Base-by-base conservation (phyloP, 2,888 invertebrate genomes). In the Pyrochroa serraticornis region DNA sequence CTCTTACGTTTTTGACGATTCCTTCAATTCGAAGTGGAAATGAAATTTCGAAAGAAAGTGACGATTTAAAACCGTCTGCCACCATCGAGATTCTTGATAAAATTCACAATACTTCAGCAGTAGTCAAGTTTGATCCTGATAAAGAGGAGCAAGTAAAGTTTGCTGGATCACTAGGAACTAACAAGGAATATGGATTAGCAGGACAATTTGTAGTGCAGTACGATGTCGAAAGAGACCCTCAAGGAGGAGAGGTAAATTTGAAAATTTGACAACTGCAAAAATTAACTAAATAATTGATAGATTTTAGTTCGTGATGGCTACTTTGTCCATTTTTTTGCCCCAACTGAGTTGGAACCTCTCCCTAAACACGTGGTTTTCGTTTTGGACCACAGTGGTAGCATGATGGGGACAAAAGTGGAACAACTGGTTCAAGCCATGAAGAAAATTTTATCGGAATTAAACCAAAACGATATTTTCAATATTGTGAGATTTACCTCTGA, bases 311-410 rank as follows among this genome's bases (percentile, higher is more conserved):
- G 85, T 69, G 86, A 87, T 64, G 90, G 89, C 0, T 89, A 89
- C 76, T 91, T 91, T 76, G 88, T 90, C 0, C 90, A 91, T 70
- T 90, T 89, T 79, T 88, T 89, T 74, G 85, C 89, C 6, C 90
- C 90, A 0, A 75, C 78, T 2, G 81, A 84, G 14, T 74, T 87
- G 57, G 79, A 81, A 10, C 82, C 86, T 2, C 77, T 89, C 41
- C 82, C 80, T 55, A 90, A 90, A 73, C 84, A 87, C 68, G 86
- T 88, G 3, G 82, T 90, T 7, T 91, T 91, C 73, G 87, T 91
- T n/a, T 79, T 91, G 70, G 91, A 91, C 74, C 85, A 87, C 0
- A 89, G 89, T 32, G 89, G 90, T 6, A 90, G 90, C 45, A 91
- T 91, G 91, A 79, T 80, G 65, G 90, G 86, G 14, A 80, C 81